A percentile compares a stretch with the other conserved stretches of the same genome.
These are phyloP conservation scores for Volucella inanis DNA, from an alignment of 2,888 invertebrate genomes.

Conservation along the genomic window DNA sequence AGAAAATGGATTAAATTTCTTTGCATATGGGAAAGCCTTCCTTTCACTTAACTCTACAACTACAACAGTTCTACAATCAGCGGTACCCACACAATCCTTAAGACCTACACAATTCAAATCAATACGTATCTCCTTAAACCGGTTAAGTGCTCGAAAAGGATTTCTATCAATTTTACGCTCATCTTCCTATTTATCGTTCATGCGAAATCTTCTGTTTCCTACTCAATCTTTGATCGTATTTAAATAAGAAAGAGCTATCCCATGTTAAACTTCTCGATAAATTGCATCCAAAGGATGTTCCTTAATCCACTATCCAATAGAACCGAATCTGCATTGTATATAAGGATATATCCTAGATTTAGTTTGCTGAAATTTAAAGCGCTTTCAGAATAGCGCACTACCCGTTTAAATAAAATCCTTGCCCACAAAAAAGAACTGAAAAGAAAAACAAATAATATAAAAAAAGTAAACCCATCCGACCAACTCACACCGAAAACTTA, in stretches of 20 bases:
- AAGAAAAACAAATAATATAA: neutral
- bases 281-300: constrained; percentile 1
- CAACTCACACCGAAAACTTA: neutral
- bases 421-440: neutral
- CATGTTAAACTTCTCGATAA: constrained; percentile 13
- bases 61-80: too few relatives aligned
- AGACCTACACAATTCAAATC: too few relatives aligned
- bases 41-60: too few relatives aligned
- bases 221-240: constrained; percentile 4
- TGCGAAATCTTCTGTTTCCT: neutral
- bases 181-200: neutral
- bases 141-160: neutral
- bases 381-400: constrained; percentile 26
- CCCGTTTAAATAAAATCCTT: constrained; percentile 18
- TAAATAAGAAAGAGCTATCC: constrained; percentile 15
- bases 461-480: neutral
- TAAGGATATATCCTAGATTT: neutral
- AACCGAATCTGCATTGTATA: neutral
- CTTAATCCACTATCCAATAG: constrained; percentile 5
- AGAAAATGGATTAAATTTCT: too few relatives aligned
- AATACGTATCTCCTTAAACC: too few relatives aligned
- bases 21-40: too few relatives aligned
- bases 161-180: constrained; percentile 8
- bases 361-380: constrained; percentile 2
- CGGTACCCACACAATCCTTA: too few relatives aligned